Conservation (phyloP, 2,888 invertebrate genomes). For the Clanis bilineata region DNA sequence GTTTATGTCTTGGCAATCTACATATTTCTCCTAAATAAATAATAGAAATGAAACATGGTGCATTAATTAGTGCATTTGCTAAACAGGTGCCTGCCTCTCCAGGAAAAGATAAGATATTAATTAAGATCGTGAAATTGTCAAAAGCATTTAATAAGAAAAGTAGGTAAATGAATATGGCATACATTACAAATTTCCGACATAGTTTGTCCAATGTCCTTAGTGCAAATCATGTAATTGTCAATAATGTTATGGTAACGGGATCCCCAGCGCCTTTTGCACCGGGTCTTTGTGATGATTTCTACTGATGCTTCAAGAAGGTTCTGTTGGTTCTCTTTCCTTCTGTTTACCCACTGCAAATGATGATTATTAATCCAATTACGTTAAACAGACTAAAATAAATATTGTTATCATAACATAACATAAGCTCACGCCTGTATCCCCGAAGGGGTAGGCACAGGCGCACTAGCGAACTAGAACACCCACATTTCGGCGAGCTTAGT, state of each 20-base stretch:
- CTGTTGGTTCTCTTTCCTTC: slow-evolving; percentile 59
- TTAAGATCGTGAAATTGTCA: too few relatives aligned
- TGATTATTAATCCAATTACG: neutral
- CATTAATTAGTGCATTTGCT: too few relatives aligned
- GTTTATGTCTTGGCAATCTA: slow-evolving; percentile 68
- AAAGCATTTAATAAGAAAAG: too few relatives aligned
- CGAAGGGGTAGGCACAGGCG: too few relatives aligned
- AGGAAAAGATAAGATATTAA: too few relatives aligned
- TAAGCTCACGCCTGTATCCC: too few relatives aligned
- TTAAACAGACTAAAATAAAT: neutral
- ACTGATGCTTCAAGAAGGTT: slow-evolving; percentile 56
- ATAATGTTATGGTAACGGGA: slow-evolving; percentile 65
- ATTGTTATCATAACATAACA: too few relatives aligned
- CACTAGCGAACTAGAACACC: too few relatives aligned
- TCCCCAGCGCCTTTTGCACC: slow-evolving; percentile 71
- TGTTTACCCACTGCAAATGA: slow-evolving; percentile 58
- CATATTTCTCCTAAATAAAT: slow-evolving; percentile 63
- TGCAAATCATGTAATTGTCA: slow-evolving; percentile 74
- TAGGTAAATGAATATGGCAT: slow-evolving; percentile 28
- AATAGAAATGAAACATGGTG: too few relatives aligned
- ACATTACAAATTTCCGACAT: slow-evolving; percentile 75
- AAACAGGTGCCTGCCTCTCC: too few relatives aligned
- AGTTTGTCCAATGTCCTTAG: slow-evolving; percentile 66
- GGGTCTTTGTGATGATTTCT: slow-evolving; percentile 58
- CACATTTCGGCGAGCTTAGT: too few relatives aligned